Evolutionary conservation across 2,797 vertebrate genomes (phyloP).

Genomic region (Semotilus atromaculatus): DNA sequence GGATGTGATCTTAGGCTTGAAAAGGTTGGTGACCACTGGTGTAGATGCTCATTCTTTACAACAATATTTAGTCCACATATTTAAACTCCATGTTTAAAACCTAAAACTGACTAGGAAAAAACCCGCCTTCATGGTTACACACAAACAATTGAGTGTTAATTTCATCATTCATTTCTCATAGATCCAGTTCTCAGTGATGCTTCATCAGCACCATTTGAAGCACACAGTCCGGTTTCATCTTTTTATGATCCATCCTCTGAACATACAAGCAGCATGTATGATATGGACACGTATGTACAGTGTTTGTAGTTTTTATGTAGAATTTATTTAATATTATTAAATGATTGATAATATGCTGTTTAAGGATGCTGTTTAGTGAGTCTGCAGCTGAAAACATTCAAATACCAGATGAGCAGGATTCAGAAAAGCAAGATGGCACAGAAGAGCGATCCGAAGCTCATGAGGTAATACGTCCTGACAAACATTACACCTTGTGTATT

Average conservation of each 20-base stretch:
- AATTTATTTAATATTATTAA: background rate
- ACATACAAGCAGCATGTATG: background rate
- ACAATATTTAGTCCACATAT: background rate
- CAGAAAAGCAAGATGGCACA: background rate
- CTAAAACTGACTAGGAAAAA: too few relatives aligned
- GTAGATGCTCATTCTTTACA: background rate
- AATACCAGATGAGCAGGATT: background rate
- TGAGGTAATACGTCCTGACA: constrained; percentile 16
- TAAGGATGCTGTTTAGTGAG: constrained; percentile 7
- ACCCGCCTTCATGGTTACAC: background rate
- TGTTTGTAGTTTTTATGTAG: background rate
- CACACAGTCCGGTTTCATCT: background rate
- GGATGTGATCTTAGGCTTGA: too few relatives aligned
- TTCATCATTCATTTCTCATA: background rate
- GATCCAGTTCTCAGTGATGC: constrained; percentile 4
- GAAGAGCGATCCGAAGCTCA: background rate
- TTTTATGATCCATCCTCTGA: constrained; percentile 12
- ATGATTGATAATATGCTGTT: background rate
- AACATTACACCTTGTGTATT: background rate
- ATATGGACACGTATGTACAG: constrained; percentile 39
- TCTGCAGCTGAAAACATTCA: constrained; percentile 20
- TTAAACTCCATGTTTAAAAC: background rate
- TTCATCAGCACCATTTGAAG: constrained; percentile 4
- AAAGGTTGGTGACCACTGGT: too few relatives aligned
- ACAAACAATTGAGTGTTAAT: background rate